Percentiles rank a stretch among this genome's conserved stretches.
Evolutionary conservation across 2,797 vertebrate genomes (phyloP).

Genomic region (Argentina silus): DNA sequence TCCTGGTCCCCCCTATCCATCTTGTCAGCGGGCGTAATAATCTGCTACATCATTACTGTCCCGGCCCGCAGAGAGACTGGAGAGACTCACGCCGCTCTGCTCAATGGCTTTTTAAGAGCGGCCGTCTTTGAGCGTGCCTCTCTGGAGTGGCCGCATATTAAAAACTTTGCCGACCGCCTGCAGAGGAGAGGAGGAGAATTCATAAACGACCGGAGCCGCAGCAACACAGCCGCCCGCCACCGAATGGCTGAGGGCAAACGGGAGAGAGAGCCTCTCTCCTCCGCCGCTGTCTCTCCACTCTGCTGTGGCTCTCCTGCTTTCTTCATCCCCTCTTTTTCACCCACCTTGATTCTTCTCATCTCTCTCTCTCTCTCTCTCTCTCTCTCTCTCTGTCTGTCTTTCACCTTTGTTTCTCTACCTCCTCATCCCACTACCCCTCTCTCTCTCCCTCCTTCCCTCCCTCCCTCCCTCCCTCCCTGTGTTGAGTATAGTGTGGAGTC

Average conservation of each 20-base stretch:
- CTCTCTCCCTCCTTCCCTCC: too few species aligned
- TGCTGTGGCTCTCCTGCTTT: neutral
- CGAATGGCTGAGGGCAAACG: slow-evolving; percentile 58
- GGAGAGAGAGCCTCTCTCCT: slow-evolving; percentile 37
- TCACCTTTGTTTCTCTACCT: neutral
- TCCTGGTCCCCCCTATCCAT: slow-evolving; percentile 46
- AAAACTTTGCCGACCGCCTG: slow-evolving; percentile 74
- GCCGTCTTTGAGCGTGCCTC: slow-evolving; percentile 80
- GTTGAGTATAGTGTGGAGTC: neutral
- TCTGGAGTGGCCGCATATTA: slow-evolving; percentile 80
- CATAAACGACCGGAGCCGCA: slow-evolving; percentile 58
- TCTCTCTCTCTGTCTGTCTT: slow-evolving; percentile 11
- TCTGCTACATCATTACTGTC: slow-evolving; percentile 51
- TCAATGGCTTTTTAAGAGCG: slow-evolving; percentile 72
- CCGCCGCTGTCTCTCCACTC: neutral
- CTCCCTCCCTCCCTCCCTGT: neutral
- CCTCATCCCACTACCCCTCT: too few species aligned
- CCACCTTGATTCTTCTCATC: neutral
- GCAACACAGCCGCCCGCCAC: too few species aligned
- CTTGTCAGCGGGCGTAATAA: slow-evolving; percentile 49
- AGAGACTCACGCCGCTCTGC: slow-evolving; percentile 44
- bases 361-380: slow-evolving; percentile 6
- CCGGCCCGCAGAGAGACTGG: slow-evolving; percentile 22
- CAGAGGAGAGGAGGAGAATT: slow-evolving; percentile 77
- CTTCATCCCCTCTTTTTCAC: neutral